Base-by-base conservation (phyloP, 2,888 invertebrate species). In the Andrena fulva region DNA sequence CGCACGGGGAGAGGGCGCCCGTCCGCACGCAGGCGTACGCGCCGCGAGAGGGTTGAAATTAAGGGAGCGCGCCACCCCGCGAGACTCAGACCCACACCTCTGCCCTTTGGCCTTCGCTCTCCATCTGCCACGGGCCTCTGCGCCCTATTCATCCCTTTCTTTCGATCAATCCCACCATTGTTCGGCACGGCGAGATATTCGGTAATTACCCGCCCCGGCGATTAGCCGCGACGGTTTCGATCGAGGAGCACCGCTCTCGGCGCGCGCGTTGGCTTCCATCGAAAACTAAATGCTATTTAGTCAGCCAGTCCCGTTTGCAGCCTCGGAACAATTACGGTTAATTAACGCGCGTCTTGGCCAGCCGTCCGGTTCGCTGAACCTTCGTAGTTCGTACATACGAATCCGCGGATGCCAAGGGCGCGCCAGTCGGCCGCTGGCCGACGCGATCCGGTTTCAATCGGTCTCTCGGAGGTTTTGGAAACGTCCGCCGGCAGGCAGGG, bases 271-370 rank as follows among this genome's bases (percentile, higher is more conserved):
- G 1, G 16, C 42, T 16, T 16, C 42, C 42, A 4, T 42, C 42
- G 42, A 1, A 16, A 42, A 42, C 42, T 42, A 16, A 42, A 42
- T 4, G 42, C 42, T 5, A 20, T 20, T 20, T 20, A 5, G 12
- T 5, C 16, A 0, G 42, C 42, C 62, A 10, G 64, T 33, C 62
- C 63, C 50, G 66, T 33, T 33, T 50, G n/a, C 72, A n/a, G 31
- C 59, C 50, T 35, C 35, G 54, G 54, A 64, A 68, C 86, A 84
- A 86, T 86, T 85, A 86, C 42, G 20, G 12, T 68, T 75, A 86
- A 85, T 85, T 85, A 80, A 84, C 71, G 67, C 77, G 85, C 72
- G 78, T 66, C 72, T 48, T 24, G 50, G 70, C n/a, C 73, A 35
- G 71, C 63, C 63, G 54, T 66, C 60, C 59, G 31, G 73, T 71